These are phyloP conservation scores for Drosophila gunungcola DNA, from an alignment of 1,140 invertebrate genomes.

Conservation along the genomic window DNA sequence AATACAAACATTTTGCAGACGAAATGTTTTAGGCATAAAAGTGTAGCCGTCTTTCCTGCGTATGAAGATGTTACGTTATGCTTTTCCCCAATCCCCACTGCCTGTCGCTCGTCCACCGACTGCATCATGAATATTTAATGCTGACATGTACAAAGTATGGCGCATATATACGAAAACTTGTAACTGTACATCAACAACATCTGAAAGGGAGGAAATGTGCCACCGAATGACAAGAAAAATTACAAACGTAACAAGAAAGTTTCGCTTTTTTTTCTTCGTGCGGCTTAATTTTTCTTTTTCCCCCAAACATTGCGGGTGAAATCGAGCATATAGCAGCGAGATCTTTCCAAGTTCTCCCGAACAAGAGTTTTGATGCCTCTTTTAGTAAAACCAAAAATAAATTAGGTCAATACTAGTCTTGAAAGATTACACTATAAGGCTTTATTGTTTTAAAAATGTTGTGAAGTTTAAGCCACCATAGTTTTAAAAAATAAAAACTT, in stretches of 20 bases:
- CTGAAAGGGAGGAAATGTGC: conserved; percentile 35
- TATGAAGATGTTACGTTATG: conserved; percentile 74
- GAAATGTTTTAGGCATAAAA: conserved; percentile 58
- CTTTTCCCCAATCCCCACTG: conserved; percentile 10
- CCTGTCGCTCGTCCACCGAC: conserved; percentile 7
- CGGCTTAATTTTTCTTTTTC: conserved; percentile 43
- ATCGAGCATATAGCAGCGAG: not conserved
- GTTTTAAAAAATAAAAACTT: too few relatives aligned
- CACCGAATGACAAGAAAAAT: conserved; percentile 70
- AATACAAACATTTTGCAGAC: conserved; percentile 63
- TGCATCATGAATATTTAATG: conserved; percentile 80
- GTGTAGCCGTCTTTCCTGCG: conserved; percentile 63
- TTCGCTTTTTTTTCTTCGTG: not conserved
- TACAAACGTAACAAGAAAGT: conserved; percentile 65
- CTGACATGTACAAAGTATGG: conserved; percentile 77
- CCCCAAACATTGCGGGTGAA: conserved; percentile 15
- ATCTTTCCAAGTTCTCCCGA: not conserved
- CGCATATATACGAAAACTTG: conserved; percentile 60
- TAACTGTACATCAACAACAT: conserved; percentile 56
- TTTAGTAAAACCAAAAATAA: not conserved
- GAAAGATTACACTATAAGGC: too few relatives aligned
- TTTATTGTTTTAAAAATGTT: too few relatives aligned
- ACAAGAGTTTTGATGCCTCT: not conserved
- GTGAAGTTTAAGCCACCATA: not conserved
- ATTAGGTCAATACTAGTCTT: not conserved